Conservation (phyloP, 2,797 vertebrate species). For the Macropus fuliginosus region DNA sequence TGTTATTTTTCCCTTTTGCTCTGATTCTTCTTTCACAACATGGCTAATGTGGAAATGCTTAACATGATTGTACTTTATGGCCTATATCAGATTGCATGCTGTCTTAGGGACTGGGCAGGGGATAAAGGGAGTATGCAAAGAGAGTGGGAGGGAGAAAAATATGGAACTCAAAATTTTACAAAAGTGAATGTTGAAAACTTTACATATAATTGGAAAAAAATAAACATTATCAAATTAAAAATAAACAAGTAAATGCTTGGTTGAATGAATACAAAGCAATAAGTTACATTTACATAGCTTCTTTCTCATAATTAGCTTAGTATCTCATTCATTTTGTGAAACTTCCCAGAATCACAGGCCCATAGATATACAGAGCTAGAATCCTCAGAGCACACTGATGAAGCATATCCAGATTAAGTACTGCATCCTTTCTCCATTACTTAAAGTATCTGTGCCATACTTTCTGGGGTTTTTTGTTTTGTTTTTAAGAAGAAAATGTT, state of each 20-base stretch:
- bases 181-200: too few relatives aligned
- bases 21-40: too few relatives aligned
- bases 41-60: too few relatives aligned
- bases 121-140: too few relatives aligned
- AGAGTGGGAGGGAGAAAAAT: too few relatives aligned
- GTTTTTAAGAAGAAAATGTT: background rate
- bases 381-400: background rate
- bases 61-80: too few relatives aligned
- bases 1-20: too few relatives aligned
- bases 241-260: background rate
- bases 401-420: background rate
- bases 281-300: background rate
- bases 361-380: background rate
- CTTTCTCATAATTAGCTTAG: background rate
- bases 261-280: background rate
- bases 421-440: background rate
- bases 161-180: too few relatives aligned
- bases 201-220: too few relatives aligned
- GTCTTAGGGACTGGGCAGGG: too few relatives aligned
- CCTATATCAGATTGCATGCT: too few relatives aligned
- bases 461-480: background rate
- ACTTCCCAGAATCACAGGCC: background rate
- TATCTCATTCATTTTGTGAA: background rate
- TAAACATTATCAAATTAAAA: too few relatives aligned
- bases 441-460: background rate